Evolutionary conservation across 2,797 vertebrate genomes (phyloP), one percentile per base, ranked within the genome.

Genomic region (Aldrovandia affinis): DNA sequence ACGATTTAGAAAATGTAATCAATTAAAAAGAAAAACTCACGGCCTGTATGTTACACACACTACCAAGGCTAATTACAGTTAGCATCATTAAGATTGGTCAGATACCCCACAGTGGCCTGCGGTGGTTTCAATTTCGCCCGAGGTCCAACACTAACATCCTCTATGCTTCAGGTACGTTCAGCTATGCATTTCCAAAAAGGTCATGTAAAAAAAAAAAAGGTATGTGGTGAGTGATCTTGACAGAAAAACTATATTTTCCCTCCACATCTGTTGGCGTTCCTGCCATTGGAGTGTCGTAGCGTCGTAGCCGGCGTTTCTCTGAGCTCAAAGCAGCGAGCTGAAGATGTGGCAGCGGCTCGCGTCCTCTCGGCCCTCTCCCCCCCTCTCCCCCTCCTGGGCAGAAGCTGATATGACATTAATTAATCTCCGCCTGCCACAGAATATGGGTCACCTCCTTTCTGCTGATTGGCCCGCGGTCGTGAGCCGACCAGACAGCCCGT

Each of bases 371-470:
- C 50, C 20, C 15, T 59, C 59, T 25, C 8, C n/a, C 22, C 25
- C 25, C 30, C 36, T 77, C 73, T 77, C 42, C 73, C 73, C 42
- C 73, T 47, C 20, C 73, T 44, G 73, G 73, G 20, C 73, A 52
- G 42, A 42, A 80, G 59, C 77, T 75, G 18, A 78, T 28, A 70
- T 82, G 59, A 81, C 39, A 44, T 57, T 75, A 83, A 86, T 86
- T 86, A 88, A 85, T 83, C 79, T 59, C 59, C 78, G 70, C 85
- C 50, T 14, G 50, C 87, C 81, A 47, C 70, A 80, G 79, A 85
- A 86, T 84, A 81, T 82, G 83, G 78, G 75, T 86, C 61, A 59
- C 70, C 61, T 83, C 81, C 42, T 78, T 81, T 55, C 65, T 36
- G 36, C 61, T 52, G 44, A 47, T n/a, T 7, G 0, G 25, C 28